Evolutionary conservation across 1,140 invertebrate species (phyloP).

Genomic region (Dendroctonus valens): DNA sequence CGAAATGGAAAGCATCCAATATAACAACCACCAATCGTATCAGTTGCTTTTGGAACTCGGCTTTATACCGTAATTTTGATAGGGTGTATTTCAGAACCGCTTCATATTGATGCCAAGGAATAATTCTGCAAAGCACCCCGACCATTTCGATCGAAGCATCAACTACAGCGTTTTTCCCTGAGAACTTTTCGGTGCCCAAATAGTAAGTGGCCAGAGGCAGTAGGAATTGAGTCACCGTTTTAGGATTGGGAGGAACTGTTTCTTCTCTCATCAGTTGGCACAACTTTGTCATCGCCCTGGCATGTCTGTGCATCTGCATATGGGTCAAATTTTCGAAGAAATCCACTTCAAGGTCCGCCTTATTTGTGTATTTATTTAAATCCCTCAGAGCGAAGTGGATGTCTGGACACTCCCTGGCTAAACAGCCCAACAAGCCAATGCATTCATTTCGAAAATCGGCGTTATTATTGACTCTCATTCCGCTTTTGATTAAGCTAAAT

Average conservation of each 20-base stretch:
- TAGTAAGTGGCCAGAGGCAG: slow-evolving; percentile 80
- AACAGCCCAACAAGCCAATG: slow-evolving; percentile 70
- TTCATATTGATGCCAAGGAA: slow-evolving; percentile 88
- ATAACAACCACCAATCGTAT: slow-evolving; percentile 79
- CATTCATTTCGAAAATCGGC: slow-evolving; percentile 71
- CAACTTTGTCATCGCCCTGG: slow-evolving; percentile 73
- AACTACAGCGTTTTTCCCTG: slow-evolving; percentile 75
- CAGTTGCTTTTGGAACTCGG: slow-evolving; percentile 78
- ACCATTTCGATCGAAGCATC: slow-evolving; percentile 79
- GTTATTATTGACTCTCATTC: slow-evolving; percentile 62
- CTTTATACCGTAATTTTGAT: slow-evolving; percentile 64
- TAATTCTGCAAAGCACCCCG: slow-evolving; percentile 68
- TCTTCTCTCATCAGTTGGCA: slow-evolving; percentile 59
- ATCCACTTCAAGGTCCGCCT: slow-evolving; percentile 80
- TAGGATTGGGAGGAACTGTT: slow-evolving; percentile 59
- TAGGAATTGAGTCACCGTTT: slow-evolving; percentile 79
- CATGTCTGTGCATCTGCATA: slow-evolving; percentile 78
- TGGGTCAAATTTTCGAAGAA: slow-evolving; percentile 94
- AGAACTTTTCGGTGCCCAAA: slow-evolving; percentile 74
- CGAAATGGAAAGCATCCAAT: slow-evolving; percentile 91
- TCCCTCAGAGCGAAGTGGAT: slow-evolving; percentile 73
- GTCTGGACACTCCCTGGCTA: slow-evolving; percentile 69
- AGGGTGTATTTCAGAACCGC: slow-evolving; percentile 78
- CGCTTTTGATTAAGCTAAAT: slow-evolving; percentile 65
- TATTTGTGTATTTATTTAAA: slow-evolving; percentile 67